Evolutionary conservation across 92 coral and sea anemone species (phyloP).

Genomic region (Actinernus sp.): DNA sequence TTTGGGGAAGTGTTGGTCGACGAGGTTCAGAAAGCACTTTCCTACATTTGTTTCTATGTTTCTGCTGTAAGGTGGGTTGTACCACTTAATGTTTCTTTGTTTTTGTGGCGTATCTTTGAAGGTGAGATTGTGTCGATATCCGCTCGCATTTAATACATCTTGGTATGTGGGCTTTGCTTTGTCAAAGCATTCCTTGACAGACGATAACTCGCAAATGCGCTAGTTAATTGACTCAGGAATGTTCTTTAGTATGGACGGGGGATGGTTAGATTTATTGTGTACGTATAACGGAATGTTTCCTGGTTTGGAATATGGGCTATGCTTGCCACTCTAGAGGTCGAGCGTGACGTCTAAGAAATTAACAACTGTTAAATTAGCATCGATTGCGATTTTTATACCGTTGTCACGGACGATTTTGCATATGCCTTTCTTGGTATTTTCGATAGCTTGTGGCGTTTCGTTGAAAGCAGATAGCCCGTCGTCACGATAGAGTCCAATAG

Average conservation of each 20-base stretch:
- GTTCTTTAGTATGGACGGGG: slow-evolving; percentile 27
- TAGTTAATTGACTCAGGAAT: background rate
- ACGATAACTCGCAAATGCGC: slow-evolving; percentile 3
- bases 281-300: slow-evolving; percentile 31
- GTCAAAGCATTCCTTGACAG: background rate
- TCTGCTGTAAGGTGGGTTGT: no score
- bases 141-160: background rate
- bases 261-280: slow-evolving; percentile 31
- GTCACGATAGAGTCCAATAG: slow-evolving; percentile 11
- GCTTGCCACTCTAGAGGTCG: slow-evolving; percentile 37
- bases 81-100: no score
- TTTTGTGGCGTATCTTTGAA: no score
- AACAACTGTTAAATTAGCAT: slow-evolving; percentile 20
- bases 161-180: background rate
- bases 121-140: background rate
- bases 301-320: slow-evolving; percentile 20
- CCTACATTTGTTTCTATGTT: no score
- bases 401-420: slow-evolving; percentile 38
- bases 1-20: no score
- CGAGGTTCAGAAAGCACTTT: no score
- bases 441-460: slow-evolving; percentile 22
- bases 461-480: slow-evolving; percentile 15
- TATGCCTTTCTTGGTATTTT: slow-evolving; percentile 20
- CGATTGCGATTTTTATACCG: slow-evolving; percentile 23
- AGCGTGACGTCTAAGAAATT: slow-evolving; percentile 51